Percentiles rank a stretch among this genome's conserved stretches.
Evolutionary conservation across 2,888 invertebrate species (phyloP).

Genomic region (Glaucopsyche alexis): DNA sequence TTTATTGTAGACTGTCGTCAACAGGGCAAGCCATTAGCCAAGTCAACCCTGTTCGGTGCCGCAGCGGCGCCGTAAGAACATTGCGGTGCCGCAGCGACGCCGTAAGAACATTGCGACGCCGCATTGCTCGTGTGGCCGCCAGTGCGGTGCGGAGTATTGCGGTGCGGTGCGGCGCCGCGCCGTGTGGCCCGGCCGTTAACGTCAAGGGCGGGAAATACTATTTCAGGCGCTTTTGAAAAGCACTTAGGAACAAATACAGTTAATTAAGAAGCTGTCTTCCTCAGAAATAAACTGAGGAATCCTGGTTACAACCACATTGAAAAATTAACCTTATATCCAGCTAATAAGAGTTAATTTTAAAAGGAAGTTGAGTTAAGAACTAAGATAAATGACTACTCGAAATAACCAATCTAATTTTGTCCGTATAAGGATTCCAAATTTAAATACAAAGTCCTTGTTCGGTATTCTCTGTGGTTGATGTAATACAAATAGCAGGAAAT

Average conservation of each 20-base stretch:
- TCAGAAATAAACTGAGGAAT: conserved; percentile 22
- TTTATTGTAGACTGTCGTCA: too few relatives aligned
- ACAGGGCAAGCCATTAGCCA: too few relatives aligned
- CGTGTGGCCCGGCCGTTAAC: too few relatives aligned
- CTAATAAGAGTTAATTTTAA: background rate
- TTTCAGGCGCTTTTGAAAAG: conserved; percentile 13
- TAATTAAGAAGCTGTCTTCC: conserved; percentile 15
- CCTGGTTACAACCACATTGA: background rate
- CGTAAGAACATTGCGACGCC: too few relatives aligned
- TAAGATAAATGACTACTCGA: conserved; percentile 10
- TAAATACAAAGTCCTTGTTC: conserved; percentile 17
- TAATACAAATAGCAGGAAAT: background rate
- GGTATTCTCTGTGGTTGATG: conserved; percentile 14
- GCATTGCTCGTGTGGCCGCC: too few relatives aligned
- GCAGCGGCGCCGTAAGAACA: too few relatives aligned
- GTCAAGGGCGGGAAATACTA: conserved; percentile 21
- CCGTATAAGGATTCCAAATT: conserved; percentile 10
- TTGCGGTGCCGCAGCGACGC: too few relatives aligned
- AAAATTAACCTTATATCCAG: background rate
- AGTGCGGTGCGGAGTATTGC: too few relatives aligned
- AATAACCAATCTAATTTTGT: conserved; percentile 15
- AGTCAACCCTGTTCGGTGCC: too few relatives aligned
- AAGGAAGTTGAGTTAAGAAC: background rate
- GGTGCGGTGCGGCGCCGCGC: too few relatives aligned
- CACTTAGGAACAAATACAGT: conserved; percentile 26